These are phyloP conservation scores for Augochlora pura DNA, from an alignment of 1,140 invertebrate genomes.

Conservation along the genomic window DNA sequence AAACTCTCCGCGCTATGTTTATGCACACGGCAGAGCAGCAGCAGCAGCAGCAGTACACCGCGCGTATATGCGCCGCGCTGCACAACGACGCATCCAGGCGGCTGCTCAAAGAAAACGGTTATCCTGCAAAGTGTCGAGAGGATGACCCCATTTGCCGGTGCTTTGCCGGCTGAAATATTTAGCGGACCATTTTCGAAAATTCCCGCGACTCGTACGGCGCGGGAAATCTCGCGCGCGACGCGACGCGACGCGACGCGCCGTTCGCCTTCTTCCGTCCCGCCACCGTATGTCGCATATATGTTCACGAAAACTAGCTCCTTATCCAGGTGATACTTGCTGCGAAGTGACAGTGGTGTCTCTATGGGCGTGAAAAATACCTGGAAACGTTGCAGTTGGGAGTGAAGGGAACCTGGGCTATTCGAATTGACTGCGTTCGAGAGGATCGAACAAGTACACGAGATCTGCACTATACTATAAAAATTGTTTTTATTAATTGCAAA, in stretches of 20 bases:
- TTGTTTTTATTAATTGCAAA: too few relatives aligned
- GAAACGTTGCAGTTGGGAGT: too few relatives aligned
- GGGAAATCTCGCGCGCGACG: constrained; percentile 46
- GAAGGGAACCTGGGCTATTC: too few relatives aligned
- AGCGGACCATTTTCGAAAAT: constrained; percentile 39
- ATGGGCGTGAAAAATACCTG: too few relatives aligned
- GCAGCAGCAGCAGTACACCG: too few relatives aligned
- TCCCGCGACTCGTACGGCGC: neutral
- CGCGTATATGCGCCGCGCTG: constrained; percentile 6
- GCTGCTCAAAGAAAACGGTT: constrained; percentile 41
- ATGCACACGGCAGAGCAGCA: constrained; percentile 11
- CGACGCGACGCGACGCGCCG: neutral
- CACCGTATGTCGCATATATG: neutral
- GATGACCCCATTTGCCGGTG: constrained; percentile 7
- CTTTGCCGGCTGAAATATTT: constrained; percentile 57
- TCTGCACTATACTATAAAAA: too few relatives aligned
- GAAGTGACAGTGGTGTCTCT: too few relatives aligned
- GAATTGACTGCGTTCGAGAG: too few relatives aligned
- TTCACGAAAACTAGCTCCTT: constrained; percentile 37
- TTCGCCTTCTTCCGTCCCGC: constrained; percentile 23
- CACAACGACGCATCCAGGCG: constrained; percentile 15
- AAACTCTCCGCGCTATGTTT: constrained; percentile 17
- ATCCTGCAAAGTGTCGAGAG: constrained; percentile 12
- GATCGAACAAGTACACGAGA: too few relatives aligned
- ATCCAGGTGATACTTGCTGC: neutral